phyloP scores from a whole-genome alignment of 2,113 vertebrate genomes.

The Hirundichthys speculiger region DNA sequence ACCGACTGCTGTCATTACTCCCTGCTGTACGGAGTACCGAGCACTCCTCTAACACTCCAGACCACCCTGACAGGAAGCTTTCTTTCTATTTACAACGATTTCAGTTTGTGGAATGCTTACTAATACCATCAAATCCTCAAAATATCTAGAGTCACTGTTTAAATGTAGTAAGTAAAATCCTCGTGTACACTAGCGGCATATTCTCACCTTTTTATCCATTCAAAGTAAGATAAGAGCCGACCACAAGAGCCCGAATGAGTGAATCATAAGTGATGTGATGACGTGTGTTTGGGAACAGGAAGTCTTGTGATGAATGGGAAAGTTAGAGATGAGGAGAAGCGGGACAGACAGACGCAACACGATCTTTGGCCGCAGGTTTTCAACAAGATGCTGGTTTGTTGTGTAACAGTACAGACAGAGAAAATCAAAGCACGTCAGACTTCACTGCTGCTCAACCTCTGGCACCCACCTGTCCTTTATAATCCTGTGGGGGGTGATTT shows the following conservation, averaged over 20 bases:
- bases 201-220: no score
- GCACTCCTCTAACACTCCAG: conserved; percentile 2
- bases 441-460: conserved; percentile 17
- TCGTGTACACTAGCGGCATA: conserved; percentile 1
- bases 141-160: conserved; percentile 6
- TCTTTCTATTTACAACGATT: conserved; percentile 32
- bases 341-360: background rate
- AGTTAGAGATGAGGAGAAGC: background rate
- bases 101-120: conserved; percentile 25
- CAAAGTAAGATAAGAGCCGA: no score
- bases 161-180: conserved; percentile 11
- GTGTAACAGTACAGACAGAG: conserved; percentile 20
- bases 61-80: conserved; percentile 37
- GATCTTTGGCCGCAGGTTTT: conserved; percentile 1
- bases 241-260: background rate
- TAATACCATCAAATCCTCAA: conserved; percentile 38
- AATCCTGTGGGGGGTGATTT: conserved; percentile 54
- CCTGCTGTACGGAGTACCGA: background rate
- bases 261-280: background rate
- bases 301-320: background rate
- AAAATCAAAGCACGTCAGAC: conserved; percentile 47
- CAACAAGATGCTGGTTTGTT: conserved; percentile 27
- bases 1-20: conserved; percentile 19
- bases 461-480: conserved; percentile 11
- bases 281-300: background rate